Conservation (phyloP, 2,888 invertebrate genomes). For the Willowsia nigromaculata region DNA sequence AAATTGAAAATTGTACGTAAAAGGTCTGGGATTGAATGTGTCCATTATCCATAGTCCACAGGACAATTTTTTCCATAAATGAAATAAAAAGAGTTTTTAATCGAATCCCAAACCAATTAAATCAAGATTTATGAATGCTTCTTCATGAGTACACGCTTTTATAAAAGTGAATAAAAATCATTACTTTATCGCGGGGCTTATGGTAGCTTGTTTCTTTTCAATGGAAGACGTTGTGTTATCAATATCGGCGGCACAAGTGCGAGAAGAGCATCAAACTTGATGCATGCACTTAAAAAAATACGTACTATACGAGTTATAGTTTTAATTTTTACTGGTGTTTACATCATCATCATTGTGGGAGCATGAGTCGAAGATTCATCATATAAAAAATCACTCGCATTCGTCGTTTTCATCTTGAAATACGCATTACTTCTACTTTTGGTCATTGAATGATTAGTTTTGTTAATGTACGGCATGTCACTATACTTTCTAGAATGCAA, state of each 20-base stretch:
- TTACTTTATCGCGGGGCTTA: conserved; percentile 39
- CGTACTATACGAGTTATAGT: neutral
- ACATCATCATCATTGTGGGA: neutral
- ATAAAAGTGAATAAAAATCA: conserved; percentile 42
- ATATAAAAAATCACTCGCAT: neutral
- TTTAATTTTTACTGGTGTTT: neutral
- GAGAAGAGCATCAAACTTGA: conserved; percentile 3
- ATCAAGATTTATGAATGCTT: conserved; percentile 31
- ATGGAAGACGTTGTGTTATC: conserved; percentile 28
- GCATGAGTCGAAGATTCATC: neutral
- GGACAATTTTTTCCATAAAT: neutral
- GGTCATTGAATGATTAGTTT: neutral
- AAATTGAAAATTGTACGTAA: neutral
- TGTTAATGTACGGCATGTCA: neutral
- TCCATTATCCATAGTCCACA: conserved; percentile 39
- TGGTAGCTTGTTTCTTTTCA: conserved; percentile 47
- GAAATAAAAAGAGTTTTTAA: conserved; percentile 28
- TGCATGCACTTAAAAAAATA: neutral
- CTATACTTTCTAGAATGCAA: neutral
- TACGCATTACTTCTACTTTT: conserved; percentile 22
- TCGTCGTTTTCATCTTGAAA: conserved; percentile 9
- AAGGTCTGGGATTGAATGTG: neutral
- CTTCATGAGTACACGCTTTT: neutral
- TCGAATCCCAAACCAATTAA: conserved; percentile 44
- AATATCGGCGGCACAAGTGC: conserved; percentile 56